Conservation (phyloP, 2,797 vertebrate species). For the Alectoris magna region DNA sequence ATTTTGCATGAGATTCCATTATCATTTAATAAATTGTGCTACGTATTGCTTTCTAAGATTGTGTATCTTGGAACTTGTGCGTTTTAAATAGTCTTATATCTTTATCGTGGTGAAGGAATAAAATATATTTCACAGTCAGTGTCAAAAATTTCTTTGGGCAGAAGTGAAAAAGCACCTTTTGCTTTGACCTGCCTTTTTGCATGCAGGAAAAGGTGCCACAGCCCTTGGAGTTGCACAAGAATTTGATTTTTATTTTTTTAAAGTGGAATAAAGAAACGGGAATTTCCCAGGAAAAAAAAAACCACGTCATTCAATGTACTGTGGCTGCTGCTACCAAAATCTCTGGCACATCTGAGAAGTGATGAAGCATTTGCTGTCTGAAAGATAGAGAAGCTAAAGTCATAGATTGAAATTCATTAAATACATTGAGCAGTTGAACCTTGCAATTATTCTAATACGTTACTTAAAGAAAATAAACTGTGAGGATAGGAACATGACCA, state of each 20-base stretch:
- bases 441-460: not conserved
- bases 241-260: not conserved
- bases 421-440: not conserved
- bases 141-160: not conserved
- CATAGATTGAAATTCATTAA: not conserved
- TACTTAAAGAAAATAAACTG: not conserved
- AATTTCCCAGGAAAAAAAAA: not conserved
- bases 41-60: not conserved
- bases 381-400: not conserved
- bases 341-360: not conserved
- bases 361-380: not conserved
- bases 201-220: not conserved
- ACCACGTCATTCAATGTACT: not conserved
- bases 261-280: not conserved
- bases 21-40: not conserved
- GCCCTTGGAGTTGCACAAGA: not conserved
- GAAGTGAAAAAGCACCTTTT: not conserved
- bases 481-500: not conserved
- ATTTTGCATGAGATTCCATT: not conserved
- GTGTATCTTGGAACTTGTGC: not conserved
- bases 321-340: conserved; percentile 25
- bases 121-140: not conserved
- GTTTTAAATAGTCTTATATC: not conserved
- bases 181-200: not conserved
- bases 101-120: not conserved